phyloP scores from a whole-genome alignment of 92 coral and sea anemone genomes.

The Phenganax stokvisi region DNA sequence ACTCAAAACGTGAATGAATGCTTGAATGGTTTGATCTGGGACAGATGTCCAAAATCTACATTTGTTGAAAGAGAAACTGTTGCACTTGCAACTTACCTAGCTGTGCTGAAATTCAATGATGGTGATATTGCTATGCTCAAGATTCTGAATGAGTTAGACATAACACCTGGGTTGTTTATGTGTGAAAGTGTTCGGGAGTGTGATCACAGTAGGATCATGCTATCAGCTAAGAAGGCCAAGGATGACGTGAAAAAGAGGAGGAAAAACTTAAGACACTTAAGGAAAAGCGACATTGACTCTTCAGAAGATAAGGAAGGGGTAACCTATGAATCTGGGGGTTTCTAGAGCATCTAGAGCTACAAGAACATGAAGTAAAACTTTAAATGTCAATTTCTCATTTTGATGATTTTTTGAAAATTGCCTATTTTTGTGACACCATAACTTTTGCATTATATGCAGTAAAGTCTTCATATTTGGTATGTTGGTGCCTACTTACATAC shows the following conservation, averaged over 20 bases:
- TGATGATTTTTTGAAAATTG: neutral
- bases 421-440: neutral
- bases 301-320: neutral
- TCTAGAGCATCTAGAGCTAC: neutral
- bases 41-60: conserved; percentile 11
- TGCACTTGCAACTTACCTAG: neutral
- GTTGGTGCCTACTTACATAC: neutral
- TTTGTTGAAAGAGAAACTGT: neutral
- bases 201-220: neutral
- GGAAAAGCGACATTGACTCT: neutral
- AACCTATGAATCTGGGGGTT: neutral
- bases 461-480: neutral
- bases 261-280: neutral
- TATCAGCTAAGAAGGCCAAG: neutral
- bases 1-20: conserved; percentile 13
- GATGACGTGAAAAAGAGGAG: neutral
- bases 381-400: neutral
- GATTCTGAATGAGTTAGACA: neutral
- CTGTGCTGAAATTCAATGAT: neutral
- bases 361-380: neutral
- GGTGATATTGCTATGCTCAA: neutral
- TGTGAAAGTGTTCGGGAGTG: neutral
- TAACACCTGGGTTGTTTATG: neutral
- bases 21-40: conserved; percentile 25
- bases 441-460: neutral